Percentiles rank a stretch among this genome's conserved stretches.
Conservation (phyloP, 2,797 vertebrate species). For the Euphonia xanthogaster region DNA sequence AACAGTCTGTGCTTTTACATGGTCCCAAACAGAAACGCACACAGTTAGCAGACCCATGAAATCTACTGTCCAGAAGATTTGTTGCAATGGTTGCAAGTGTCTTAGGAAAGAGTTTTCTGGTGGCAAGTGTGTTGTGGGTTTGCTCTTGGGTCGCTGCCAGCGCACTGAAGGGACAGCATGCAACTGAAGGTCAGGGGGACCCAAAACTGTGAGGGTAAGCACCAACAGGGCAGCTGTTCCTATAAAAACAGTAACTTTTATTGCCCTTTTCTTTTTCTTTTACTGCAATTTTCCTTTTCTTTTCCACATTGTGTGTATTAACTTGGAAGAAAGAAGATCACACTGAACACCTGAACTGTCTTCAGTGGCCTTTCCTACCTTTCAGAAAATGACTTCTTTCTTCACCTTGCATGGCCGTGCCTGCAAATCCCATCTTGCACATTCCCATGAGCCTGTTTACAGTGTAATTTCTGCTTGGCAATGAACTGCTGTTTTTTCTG, state of each 20-base stretch:
- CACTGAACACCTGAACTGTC: background rate
- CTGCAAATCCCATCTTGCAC: background rate
- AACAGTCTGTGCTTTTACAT: background rate
- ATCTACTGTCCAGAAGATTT: background rate
- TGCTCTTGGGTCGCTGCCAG: background rate
- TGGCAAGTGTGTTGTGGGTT: background rate
- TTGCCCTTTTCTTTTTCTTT: background rate
- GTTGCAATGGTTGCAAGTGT: background rate
- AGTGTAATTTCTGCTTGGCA: constrained; percentile 12
- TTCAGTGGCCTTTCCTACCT: background rate
- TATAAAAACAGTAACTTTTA: background rate
- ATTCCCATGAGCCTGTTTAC: background rate
- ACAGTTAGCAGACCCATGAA: background rate
- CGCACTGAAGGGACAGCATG: background rate
- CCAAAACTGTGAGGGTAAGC: background rate
- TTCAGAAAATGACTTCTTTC: background rate
- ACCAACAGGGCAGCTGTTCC: background rate
- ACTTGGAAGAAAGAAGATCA: background rate
- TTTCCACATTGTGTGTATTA: background rate
- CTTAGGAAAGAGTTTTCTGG: background rate
- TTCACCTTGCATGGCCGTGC: background rate
- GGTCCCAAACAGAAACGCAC: background rate
- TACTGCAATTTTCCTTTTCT: background rate
- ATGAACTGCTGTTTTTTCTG: background rate
- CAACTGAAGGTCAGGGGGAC: background rate